Percentiles rank a stretch among this genome's conserved stretches.
phyloP scores from a whole-genome alignment of 2,113 vertebrate genomes.

The Hypomesus transpacificus region DNA sequence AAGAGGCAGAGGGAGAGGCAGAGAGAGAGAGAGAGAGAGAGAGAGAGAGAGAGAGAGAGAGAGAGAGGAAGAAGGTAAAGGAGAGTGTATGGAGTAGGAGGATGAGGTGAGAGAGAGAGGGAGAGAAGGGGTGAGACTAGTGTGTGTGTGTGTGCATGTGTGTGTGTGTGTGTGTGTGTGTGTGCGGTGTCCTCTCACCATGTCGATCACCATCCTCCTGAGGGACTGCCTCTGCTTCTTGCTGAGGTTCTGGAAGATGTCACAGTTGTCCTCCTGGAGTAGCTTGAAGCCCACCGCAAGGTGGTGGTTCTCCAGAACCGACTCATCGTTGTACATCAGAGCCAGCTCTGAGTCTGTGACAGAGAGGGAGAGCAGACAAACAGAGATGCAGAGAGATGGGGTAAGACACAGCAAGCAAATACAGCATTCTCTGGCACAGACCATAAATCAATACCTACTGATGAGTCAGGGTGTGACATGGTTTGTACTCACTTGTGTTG shows the following conservation, averaged over 20 bases:
- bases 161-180: neutral
- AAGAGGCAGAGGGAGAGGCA: neutral
- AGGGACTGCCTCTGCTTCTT: slow-evolving; percentile 94
- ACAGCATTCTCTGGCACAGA: too few species aligned
- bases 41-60: neutral
- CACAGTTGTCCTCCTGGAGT: slow-evolving; percentile 94
- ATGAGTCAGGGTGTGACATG: neutral
- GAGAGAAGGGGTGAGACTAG: neutral
- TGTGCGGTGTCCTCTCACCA: slow-evolving; percentile 72
- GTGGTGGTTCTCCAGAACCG: slow-evolving; percentile 97
- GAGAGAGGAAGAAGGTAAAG: neutral
- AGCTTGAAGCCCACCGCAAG: slow-evolving; percentile 96
- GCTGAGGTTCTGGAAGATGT: slow-evolving; percentile 97
- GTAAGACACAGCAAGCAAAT: slow-evolving; percentile 9
- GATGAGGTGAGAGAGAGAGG: neutral
- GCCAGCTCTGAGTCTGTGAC: slow-evolving; percentile 92
- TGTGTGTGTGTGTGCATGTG: neutral
- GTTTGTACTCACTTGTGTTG: slow-evolving; percentile 88
- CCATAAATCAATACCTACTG: neutral
- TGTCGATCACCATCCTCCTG: slow-evolving; percentile 97
- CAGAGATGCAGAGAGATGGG: neutral
- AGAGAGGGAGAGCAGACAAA: neutral
- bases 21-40: neutral
- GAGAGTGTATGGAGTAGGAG: neutral
- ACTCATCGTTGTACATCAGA: slow-evolving; percentile 98